phyloP scores from a whole-genome alignment of 2,888 invertebrate genomes.

The Drosophila quinaria region DNA sequence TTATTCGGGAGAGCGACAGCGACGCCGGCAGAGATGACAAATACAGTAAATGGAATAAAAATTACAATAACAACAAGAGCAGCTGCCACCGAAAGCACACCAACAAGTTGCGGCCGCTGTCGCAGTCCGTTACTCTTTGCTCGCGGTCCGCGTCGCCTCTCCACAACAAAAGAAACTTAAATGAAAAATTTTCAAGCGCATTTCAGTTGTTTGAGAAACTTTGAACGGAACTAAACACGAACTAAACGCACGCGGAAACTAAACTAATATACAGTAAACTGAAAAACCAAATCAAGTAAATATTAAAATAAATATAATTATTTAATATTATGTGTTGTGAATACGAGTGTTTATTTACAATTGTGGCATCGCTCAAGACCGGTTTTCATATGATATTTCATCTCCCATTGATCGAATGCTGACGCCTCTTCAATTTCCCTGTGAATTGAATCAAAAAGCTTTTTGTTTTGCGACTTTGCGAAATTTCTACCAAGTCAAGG shows the following conservation, averaged over 20 bases:
- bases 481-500: constrained; percentile 32
- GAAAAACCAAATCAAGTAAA: constrained; percentile 37
- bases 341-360: constrained; percentile 6
- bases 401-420: background rate
- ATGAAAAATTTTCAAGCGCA: constrained; percentile 48
- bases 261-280: constrained; percentile 32
- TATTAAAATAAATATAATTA: constrained; percentile 22
- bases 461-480: constrained; percentile 21
- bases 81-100: constrained; percentile 10
- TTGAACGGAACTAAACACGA: constrained; percentile 59
- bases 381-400: constrained; percentile 25
- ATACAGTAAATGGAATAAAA: constrained; percentile 38
- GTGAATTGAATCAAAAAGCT: constrained; percentile 14
- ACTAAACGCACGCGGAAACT: constrained; percentile 46
- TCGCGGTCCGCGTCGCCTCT: constrained; percentile 21
- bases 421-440: constrained; percentile 7
- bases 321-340: constrained; percentile 12
- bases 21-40: constrained; percentile 44
- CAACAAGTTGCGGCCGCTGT: constrained; percentile 51
- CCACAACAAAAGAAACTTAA: constrained; percentile 30
- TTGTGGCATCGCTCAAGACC: constrained; percentile 6
- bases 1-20: constrained; percentile 31
- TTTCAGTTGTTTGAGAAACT: constrained; percentile 75
- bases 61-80: constrained; percentile 18
- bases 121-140: constrained; percentile 30